phyloP scores from a whole-genome alignment of 2,888 invertebrate species.

The Aphidoletes aphidimyza region DNA sequence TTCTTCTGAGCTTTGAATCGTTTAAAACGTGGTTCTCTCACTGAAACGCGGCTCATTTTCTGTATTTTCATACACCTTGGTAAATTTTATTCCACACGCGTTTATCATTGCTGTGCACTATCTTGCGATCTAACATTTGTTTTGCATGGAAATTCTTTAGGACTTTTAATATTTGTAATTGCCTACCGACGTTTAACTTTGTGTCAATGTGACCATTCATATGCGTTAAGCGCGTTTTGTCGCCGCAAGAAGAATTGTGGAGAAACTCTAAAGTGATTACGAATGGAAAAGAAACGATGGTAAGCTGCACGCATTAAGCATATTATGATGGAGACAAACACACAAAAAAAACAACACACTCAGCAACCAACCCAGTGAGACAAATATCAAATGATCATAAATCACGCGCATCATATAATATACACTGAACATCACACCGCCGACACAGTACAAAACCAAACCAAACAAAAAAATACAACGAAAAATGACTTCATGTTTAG shows the following conservation, averaged over 20 bases:
- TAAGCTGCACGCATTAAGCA: neutral
- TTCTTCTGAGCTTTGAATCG: neutral
- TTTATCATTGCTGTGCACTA: neutral
- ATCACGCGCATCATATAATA: slow-evolving; percentile 28
- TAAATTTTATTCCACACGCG: neutral
- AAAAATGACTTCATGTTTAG: slow-evolving; percentile 37
- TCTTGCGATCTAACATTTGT: slow-evolving; percentile 4
- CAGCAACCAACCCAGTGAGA: slow-evolving; percentile 32
- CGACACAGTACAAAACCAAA: neutral
- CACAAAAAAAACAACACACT: no score
- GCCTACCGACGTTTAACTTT: neutral
- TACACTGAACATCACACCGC: slow-evolving; percentile 29
- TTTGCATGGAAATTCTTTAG: neutral
- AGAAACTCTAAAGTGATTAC: neutral
- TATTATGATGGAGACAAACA: no score
- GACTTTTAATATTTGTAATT: slow-evolving; percentile 43
- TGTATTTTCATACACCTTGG: neutral
- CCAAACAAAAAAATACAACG: neutral
- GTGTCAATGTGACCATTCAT: neutral
- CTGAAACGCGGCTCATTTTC: neutral
- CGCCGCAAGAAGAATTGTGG: neutral
- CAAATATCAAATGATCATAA: slow-evolving; percentile 43
- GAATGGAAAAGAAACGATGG: neutral
- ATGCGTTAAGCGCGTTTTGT: neutral
- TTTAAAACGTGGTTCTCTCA: neutral